phyloP scores from a whole-genome alignment of 2,113 vertebrate species.

The Blennius ocellaris region DNA sequence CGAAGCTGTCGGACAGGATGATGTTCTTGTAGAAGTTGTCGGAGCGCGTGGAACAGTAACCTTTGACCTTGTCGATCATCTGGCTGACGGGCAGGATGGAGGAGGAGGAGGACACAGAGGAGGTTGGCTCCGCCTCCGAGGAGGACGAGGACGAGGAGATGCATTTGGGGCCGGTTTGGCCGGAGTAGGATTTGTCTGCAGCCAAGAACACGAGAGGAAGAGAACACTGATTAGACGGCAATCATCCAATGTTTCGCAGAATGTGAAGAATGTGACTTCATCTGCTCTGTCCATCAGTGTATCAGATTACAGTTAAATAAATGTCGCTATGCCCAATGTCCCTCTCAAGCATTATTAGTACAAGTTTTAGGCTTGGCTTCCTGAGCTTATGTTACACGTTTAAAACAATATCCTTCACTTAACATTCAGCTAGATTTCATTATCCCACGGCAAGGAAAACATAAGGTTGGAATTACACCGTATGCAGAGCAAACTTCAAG shows the following conservation, averaged over 20 bases:
- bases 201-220: conserved; percentile 14
- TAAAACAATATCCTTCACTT: background rate
- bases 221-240: background rate
- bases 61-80: conserved; percentile 95
- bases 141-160: conserved; percentile 72
- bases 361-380: background rate
- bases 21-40: conserved; percentile 99
- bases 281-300: background rate
- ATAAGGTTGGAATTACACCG: background rate
- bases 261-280: background rate
- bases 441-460: background rate
- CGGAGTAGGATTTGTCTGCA: conserved; percentile 86
- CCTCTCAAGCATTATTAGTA: conserved; percentile 3
- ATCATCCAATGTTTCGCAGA: too few relatives aligned
- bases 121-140: conserved; percentile 85
- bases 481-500: background rate
- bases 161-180: conserved; percentile 86
- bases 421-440: background rate
- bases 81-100: conserved; percentile 94
- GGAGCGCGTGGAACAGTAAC: conserved; percentile 90
- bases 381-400: background rate
- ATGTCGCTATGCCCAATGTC: background rate
- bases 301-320: background rate
- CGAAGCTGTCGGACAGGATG: conserved; percentile 93
- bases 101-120: conserved; percentile 79